A percentile compares a stretch with the other conserved stretches of the same genome.
Evolutionary conservation across 1,140 invertebrate species (phyloP).

Genomic region (Drosophila auraria): DNA sequence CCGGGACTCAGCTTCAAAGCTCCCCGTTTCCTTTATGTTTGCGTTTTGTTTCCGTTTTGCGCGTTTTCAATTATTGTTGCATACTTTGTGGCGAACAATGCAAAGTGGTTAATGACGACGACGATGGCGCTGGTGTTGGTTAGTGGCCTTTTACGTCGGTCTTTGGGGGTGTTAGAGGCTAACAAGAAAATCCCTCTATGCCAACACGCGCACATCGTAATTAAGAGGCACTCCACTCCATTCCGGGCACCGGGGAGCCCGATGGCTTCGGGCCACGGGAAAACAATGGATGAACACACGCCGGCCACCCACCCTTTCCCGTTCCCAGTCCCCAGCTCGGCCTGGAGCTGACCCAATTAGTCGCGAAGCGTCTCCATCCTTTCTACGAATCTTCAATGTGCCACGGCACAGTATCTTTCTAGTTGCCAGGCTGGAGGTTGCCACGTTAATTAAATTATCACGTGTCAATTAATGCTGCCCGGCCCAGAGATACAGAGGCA

Average conservation of each 20-base stretch:
- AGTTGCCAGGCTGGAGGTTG: constrained; percentile 61
- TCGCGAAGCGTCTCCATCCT: constrained; percentile 32
- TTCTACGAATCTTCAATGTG: constrained; percentile 51
- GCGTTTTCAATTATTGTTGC: constrained; percentile 71
- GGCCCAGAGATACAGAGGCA: constrained; percentile 42
- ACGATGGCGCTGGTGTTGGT: constrained; percentile 4
- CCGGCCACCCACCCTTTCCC: constrained; percentile 16
- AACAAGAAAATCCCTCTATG: constrained; percentile 78
- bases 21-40: constrained; percentile 27
- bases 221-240: constrained; percentile 77
- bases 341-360: constrained; percentile 74
- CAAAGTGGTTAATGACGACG: constrained; percentile 52
- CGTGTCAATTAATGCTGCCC: constrained; percentile 76
- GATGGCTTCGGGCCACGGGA: constrained; percentile 51
- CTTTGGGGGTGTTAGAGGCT: constrained; percentile 43
- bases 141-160: constrained; percentile 25
- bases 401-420: constrained; percentile 39
- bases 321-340: constrained; percentile 4
- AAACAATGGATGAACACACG: constrained; percentile 55
- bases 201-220: constrained; percentile 78
- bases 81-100: constrained; percentile 55
- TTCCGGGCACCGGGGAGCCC: constrained; percentile 37
- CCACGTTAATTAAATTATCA: constrained; percentile 80
- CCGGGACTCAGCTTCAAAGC: constrained; percentile 28
- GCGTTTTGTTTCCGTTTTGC: constrained; percentile 50